Conservation (phyloP, 2,888 invertebrate genomes). For the Timema podura region DNA sequence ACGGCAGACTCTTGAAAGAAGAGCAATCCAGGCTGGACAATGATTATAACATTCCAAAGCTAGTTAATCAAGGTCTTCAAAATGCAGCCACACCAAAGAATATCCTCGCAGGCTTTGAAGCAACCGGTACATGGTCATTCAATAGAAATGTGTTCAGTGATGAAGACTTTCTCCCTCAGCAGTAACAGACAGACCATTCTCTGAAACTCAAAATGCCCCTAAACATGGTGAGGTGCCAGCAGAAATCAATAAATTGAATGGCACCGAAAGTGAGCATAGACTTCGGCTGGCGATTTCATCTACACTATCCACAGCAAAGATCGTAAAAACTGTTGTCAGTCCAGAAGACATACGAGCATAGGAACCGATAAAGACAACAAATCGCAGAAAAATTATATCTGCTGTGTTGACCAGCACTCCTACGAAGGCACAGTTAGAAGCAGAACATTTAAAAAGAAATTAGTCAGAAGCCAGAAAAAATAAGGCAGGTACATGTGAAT, state of each 20-base stretch:
- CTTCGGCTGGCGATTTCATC: background rate
- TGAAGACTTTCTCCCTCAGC: too few species aligned
- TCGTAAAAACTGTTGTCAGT: too few species aligned
- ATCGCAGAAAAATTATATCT: constrained; percentile 4
- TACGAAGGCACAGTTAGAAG: background rate
- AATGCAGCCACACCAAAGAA: too few species aligned
- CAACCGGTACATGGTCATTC: constrained; percentile 1
- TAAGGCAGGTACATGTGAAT: too few species aligned
- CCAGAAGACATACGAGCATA: background rate
- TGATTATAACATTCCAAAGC: too few species aligned
- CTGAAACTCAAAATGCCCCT: background rate
- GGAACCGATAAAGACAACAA: background rate
- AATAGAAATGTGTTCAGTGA: background rate
- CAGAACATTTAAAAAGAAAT: background rate
- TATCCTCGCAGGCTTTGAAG: too few species aligned
- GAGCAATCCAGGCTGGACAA: too few species aligned
- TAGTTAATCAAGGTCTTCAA: too few species aligned
- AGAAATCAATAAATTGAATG: background rate
- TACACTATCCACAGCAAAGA: background rate
- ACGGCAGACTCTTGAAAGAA: too few species aligned
- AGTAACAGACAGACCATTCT: too few species aligned
- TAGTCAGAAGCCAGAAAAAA: too few species aligned
- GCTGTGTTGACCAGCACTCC: constrained; percentile 3
- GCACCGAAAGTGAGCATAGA: background rate
- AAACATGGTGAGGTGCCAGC: background rate